phyloP scores from a whole-genome alignment of 2,113 vertebrate genomes.

The Pampusana beccarii region DNA sequence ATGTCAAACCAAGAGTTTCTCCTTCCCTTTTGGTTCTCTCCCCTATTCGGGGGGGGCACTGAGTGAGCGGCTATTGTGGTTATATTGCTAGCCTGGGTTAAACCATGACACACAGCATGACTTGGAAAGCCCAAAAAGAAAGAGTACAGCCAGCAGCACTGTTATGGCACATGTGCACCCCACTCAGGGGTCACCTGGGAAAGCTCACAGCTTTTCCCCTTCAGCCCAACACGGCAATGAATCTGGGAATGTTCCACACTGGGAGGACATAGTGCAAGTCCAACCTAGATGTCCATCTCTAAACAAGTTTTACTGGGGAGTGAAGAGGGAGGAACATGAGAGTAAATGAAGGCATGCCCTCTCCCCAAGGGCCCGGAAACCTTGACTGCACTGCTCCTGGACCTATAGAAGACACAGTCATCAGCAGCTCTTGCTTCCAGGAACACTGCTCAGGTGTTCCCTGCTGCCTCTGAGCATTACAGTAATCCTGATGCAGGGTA shows the following conservation, averaged over 20 bases:
- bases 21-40: too few relatives aligned
- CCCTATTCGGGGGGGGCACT: too few relatives aligned
- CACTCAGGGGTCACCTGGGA: not conserved
- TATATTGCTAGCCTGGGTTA: too few relatives aligned
- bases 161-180: accelerated
- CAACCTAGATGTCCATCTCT: not conserved
- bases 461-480: not conserved
- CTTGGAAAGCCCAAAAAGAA: not conserved
- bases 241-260: not conserved
- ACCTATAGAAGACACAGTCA: not conserved
- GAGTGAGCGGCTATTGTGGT: too few relatives aligned
- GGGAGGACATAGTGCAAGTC: not conserved
- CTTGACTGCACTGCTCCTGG: not conserved
- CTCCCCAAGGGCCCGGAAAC: not conserved
- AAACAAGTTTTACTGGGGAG: not conserved
- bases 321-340: not conserved
- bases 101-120: not conserved
- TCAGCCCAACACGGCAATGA: not conserved
- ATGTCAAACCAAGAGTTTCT: too few relatives aligned
- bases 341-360: not conserved
- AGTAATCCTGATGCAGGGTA: not conserved
- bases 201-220: not conserved
- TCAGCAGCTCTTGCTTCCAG: not conserved
- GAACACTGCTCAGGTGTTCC: not conserved
- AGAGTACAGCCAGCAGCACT: not conserved